Base-by-base conservation (phyloP, 2,797 vertebrate genomes). In the Paedocypris micromegethes region DNA sequence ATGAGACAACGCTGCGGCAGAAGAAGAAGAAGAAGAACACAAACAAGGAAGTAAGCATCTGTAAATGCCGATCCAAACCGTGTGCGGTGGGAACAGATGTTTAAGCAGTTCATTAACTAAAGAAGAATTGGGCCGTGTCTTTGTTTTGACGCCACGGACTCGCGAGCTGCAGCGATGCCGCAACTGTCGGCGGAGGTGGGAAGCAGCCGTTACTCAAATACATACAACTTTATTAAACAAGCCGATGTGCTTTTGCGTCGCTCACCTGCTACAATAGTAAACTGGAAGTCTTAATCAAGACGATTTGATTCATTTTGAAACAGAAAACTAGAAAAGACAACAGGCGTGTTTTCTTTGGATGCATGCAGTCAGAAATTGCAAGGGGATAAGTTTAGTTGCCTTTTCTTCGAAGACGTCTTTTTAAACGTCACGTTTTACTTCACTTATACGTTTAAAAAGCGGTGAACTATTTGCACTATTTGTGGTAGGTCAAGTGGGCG, bases 51-150 rank as follows among this genome's bases (percentile, higher is more conserved):
- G n/a, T 60, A 52, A 63, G 52, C 45, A n/a, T 50, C 45, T 64
- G 47, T n/a, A 63, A 37, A 6, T 58, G 4, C 44, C 9, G 54
- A 41, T 68, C 23, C 3, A 43, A 50, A 1, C 53, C 2, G 9
- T 46, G 4, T 70, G 68, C 42, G 68, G 68, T 64, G 2, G 9
- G 40, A 37, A 70, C 60, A 70, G 68, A 61, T 70, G 68, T 45
- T 4, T 5, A 3, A 41, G 38, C n/a, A 39, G 53, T 70, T 9
- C 23, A 50, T 7, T 41, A 44, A 46, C 38, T 38, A 6, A 52
- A 7, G 6, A 64, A 63, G 41, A 64, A 39, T 49, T 39, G 6
- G 38, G 58, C 40, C 1, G 23, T 4, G 9, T 43, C 56, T 69
- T 55, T 64, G 47, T 58, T 57, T 40, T 58, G 6, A 52, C 46